These are phyloP conservation scores for Cantharis lateralis DNA, from an alignment of 2,888 invertebrate species.

Conservation along the genomic window DNA sequence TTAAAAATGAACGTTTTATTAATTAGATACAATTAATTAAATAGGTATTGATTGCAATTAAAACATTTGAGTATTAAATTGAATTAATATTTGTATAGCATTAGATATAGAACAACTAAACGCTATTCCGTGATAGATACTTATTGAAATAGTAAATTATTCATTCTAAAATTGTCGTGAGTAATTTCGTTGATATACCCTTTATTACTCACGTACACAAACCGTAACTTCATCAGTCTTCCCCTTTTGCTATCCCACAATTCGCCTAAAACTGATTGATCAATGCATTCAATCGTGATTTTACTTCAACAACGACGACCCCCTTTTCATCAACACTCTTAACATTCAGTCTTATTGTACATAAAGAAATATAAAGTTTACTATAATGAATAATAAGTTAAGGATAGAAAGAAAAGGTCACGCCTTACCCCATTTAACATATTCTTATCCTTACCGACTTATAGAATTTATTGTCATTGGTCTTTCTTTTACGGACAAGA, in stretches of 20 bases:
- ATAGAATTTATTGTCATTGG: slow-evolving; percentile 39
- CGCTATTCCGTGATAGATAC: slow-evolving; percentile 10
- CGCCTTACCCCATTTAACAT: slow-evolving; percentile 30
- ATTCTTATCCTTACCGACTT: slow-evolving; percentile 37
- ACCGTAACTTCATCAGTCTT: slow-evolving; percentile 23
- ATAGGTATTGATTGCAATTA: not conserved
- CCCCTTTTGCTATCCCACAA: slow-evolving; percentile 12
- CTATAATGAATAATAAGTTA: slow-evolving; percentile 16
- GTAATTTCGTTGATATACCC: slow-evolving; percentile 16
- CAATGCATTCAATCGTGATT: slow-evolving; percentile 14
- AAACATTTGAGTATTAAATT: not conserved
- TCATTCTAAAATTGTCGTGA: slow-evolving; percentile 11
- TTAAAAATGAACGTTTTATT: not conserved
- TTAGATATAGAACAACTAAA: slow-evolving; percentile 10
- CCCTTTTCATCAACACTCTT: slow-evolving; percentile 6
- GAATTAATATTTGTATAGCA: slow-evolving; percentile 1
- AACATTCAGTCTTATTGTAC: slow-evolving; percentile 13
- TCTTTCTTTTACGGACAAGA: slow-evolving; percentile 31
- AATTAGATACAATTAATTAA: not conserved
- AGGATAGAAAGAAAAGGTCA: slow-evolving; percentile 14
- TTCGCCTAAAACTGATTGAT: slow-evolving; percentile 20
- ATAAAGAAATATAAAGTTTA: slow-evolving; percentile 20
- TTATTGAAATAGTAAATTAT: slow-evolving; percentile 13
- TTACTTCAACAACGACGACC: not conserved
- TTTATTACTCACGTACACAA: slow-evolving; percentile 20